Base-by-base conservation (phyloP, 2,888 invertebrate species). In the Pristionchus fissidentatus region DNA sequence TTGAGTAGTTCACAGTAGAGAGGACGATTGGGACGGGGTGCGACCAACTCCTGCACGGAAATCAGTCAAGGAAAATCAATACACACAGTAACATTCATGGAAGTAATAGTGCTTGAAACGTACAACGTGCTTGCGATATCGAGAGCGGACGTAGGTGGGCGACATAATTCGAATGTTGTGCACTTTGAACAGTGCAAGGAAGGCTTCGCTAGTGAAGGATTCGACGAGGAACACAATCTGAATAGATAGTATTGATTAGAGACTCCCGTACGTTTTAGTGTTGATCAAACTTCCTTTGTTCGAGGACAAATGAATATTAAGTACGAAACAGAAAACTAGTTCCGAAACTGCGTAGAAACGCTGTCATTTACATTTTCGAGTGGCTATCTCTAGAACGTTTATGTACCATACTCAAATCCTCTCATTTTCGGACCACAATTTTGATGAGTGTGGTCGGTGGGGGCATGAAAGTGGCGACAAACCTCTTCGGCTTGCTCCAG, bases 1-100 rank as follows among this genome's bases (percentile, higher is more conserved):
- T 78, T 79, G 78, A 86, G 84, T 22, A 82, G 46, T 60, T 84
- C 84, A 29, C 84, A 83, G 52, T 83, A 85, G 43, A 85, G 52
- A 35, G 84, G 86, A 5, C 86, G 83, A 41, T 46, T 55, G 5
- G 78, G 78, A 32, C 81, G 80, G 29, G 86, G 86, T 55, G 66
- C 78, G 22, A 55, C 70, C 15, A 86, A 73, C n/a, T 82, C 85
- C 84, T 84, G 60, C 41, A 79, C 0, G n/a, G n/a, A 66, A 52
- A 13, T n/a, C 26, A 79, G 2, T 75, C 13, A 75, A 13, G 41
- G 73, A 13, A n/a, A 22, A 66, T n/a, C 22, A 22, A 73, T 73
- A 2, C 19, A 4, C 29, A 75, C 43, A 15, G 19, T 26, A 15
- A 15, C n/a, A 26, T n/a, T 26, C 8, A 60, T 10, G n/a, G 7